These are phyloP conservation scores for Callocephalon fimbriatum DNA, from an alignment of 2,113 vertebrate species.

Conservation along the genomic window DNA sequence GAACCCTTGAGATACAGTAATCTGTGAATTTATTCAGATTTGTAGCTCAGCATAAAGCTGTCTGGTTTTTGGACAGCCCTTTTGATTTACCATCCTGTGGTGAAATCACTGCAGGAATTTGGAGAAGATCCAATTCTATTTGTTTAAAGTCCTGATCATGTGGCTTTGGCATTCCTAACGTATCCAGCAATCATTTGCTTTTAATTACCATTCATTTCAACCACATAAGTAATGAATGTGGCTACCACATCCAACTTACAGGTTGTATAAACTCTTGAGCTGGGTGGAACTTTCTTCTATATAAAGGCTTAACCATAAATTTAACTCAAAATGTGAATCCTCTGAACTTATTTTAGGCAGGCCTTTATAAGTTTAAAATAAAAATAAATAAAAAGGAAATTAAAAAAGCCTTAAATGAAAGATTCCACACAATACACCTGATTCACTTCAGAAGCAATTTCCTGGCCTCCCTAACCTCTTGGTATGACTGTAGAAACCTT, in stretches of 20 bases:
- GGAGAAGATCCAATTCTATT: constrained; percentile 68
- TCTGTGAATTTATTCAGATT: constrained; percentile 43
- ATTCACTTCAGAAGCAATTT: constrained; percentile 72
- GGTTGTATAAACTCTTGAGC: constrained; percentile 32
- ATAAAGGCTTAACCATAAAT: constrained; percentile 27
- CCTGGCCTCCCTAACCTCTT: constrained; percentile 59
- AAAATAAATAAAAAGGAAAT: constrained; percentile 69
- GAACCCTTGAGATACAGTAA: background rate
- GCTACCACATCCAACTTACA: constrained; percentile 21
- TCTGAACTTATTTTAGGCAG: constrained; percentile 65
- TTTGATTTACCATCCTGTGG: constrained; percentile 69
- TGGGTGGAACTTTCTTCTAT: constrained; percentile 35
- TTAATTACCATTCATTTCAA: constrained; percentile 78
- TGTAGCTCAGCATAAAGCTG: constrained; percentile 40
- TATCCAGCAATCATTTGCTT: constrained; percentile 71
- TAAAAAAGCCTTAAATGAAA: constrained; percentile 60
- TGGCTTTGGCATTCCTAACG: constrained; percentile 67
- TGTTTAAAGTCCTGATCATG: constrained; percentile 65
- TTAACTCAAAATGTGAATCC: constrained; percentile 34
- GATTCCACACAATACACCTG: constrained; percentile 71
- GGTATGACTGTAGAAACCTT: constrained; percentile 69
- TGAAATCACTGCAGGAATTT: constrained; percentile 59
- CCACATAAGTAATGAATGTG: constrained; percentile 60
- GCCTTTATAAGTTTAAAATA: constrained; percentile 39
- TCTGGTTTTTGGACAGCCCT: constrained; percentile 53